phyloP scores from a whole-genome alignment of 2,113 vertebrate genomes.

The Malurus elegans region DNA sequence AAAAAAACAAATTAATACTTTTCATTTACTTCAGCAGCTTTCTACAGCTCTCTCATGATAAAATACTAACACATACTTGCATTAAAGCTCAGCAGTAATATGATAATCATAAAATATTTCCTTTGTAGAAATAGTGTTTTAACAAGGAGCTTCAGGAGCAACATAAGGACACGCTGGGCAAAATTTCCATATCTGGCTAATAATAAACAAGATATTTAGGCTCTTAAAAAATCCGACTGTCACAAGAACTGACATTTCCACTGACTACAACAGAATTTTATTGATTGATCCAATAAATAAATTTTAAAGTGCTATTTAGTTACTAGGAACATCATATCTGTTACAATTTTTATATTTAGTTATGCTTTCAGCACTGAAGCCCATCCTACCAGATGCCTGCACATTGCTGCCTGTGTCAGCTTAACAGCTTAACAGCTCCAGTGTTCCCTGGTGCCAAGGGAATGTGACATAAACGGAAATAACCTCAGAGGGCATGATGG shows the following conservation, averaged over 20 bases:
- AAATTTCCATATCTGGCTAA: background rate
- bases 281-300: background rate
- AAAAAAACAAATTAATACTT: background rate
- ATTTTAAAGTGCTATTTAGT: background rate
- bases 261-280: background rate
- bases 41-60: background rate
- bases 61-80: background rate
- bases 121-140: background rate
- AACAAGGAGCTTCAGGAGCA: background rate
- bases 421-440: background rate
- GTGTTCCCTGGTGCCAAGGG: background rate
- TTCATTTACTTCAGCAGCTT: background rate
- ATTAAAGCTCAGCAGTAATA: background rate
- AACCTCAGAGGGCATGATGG: background rate
- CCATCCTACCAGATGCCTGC: background rate
- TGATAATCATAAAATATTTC: background rate
- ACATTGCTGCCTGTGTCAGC: background rate
- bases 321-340: background rate
- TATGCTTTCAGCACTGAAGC: background rate
- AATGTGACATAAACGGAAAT: background rate
- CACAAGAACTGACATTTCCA: background rate
- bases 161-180: background rate
- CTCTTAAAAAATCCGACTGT: background rate
- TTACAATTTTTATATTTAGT: background rate
- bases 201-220: background rate